Evolutionary conservation across 2,797 vertebrate species (phyloP).

Genomic region (Melanotaenia maccullochi): DNA sequence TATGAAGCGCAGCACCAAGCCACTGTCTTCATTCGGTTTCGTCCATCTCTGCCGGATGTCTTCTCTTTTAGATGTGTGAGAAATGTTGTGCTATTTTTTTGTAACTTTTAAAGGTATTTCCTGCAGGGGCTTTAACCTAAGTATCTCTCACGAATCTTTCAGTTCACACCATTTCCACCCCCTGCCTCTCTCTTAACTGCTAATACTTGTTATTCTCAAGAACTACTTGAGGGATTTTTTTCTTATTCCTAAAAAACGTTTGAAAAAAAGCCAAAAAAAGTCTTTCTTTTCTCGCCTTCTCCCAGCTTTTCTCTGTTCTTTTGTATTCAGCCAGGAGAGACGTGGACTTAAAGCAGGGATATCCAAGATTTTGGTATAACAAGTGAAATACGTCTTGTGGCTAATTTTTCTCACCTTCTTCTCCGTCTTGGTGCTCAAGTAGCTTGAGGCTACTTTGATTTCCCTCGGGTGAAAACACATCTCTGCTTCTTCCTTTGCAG

Average conservation of each 20-base stretch:
- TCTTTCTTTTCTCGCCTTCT: background rate
- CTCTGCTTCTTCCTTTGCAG: slow-evolving; percentile 58
- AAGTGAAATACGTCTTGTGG: slow-evolving; percentile 18
- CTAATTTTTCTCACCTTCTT: slow-evolving; percentile 9
- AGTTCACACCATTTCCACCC: background rate
- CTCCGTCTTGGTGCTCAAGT: background rate
- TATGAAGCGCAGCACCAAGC: too few species aligned
- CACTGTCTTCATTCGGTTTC: background rate
- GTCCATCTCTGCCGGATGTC: background rate
- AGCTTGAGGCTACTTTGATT: background rate
- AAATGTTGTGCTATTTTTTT: background rate
- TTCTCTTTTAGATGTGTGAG: slow-evolving; percentile 3
- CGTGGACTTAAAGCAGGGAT: slow-evolving; percentile 21
- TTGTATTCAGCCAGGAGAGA: slow-evolving; percentile 1
- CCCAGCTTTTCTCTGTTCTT: background rate
- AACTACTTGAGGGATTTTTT: slow-evolving; percentile 6
- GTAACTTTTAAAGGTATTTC: slow-evolving; percentile 23
- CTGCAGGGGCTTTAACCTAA: slow-evolving; percentile 5
- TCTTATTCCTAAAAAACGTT: slow-evolving; percentile 14
- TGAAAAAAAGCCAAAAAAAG: slow-evolving; percentile 20
- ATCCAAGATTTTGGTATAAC: slow-evolving; percentile 8
- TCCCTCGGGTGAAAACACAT: background rate
- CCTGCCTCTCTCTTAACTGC: background rate
- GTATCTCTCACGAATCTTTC: slow-evolving; percentile 2
- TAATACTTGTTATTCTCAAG: slow-evolving; percentile 3